Base-by-base conservation (phyloP, 2,797 vertebrate species). In the Lates japonicus region DNA sequence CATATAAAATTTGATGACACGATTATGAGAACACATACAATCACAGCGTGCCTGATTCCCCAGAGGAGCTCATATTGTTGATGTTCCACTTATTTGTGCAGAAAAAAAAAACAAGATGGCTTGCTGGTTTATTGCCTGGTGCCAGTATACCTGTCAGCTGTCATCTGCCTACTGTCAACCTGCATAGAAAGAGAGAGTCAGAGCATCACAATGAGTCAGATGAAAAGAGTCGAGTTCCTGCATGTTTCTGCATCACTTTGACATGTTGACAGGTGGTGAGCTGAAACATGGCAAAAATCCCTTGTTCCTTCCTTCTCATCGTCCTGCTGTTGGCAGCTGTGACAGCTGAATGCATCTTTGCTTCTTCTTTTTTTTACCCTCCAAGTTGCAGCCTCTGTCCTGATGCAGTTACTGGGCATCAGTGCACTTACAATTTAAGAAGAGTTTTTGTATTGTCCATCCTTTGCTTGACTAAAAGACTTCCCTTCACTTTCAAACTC, bases 241-340 rank as follows among this genome's bases (percentile, higher is more conserved):
- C 41, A 60, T 76, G 76, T 62, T 54, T 80, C 74, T 64, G 65
- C 66, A 69, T 81, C 66, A 44, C 74, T 82, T 60, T 84, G 81
- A 89, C 86, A 83, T 77, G 60, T 72, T 89, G 87, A 87, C 83
- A 86, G 80, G 64, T 82, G 51, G 65, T 80, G 80, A 83, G 76
- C 65, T 79, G 67, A 87, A 82, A 87, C 75, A 68, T 13, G 65
- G 54, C 25, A 69, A 83, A 69, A 83, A 74, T 82, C 87, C 83
- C 77, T 64, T 62, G 64, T 79, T 89, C 55, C 76, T 13, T 67
- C 44, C 4, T 31, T 58, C 76, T 52, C 65, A 19, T 77, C 64
- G 31, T 71, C 52, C 73, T 70, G 31, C 49, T 76, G 74, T 57
- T 58, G 80, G 81, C 81, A 83, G 70, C 57, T 80, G 62, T 84